Conservation (phyloP, 2,797 vertebrate genomes). For the Ceyx erithaca region DNA sequence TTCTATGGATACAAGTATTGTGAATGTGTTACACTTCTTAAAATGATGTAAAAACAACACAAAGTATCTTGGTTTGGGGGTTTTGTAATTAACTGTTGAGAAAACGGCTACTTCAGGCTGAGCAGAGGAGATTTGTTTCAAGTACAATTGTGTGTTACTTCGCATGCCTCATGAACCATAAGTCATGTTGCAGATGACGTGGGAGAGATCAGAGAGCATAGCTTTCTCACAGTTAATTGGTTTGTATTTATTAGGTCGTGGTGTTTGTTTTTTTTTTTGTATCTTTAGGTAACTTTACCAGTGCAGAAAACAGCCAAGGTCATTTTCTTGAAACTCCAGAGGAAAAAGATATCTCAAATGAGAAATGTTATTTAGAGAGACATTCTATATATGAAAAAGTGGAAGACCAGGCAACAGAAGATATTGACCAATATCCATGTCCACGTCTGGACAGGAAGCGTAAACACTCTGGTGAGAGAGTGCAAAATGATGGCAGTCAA, state of each 20-base stretch:
- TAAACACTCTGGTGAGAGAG: slow-evolving; percentile 82
- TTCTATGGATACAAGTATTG: slow-evolving; percentile 38
- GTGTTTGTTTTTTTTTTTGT: neutral
- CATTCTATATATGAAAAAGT: slow-evolving; percentile 73
- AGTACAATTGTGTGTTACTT: neutral
- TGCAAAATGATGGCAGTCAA: slow-evolving; percentile 80
- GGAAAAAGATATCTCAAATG: slow-evolving; percentile 73
- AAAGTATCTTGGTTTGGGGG: neutral
- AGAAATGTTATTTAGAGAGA: slow-evolving; percentile 77
- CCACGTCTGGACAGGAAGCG: slow-evolving; percentile 84
- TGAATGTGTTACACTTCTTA: slow-evolving; percentile 9
- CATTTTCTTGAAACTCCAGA: slow-evolving; percentile 73
- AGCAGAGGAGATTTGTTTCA: neutral
- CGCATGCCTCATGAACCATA: neutral
- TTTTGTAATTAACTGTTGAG: neutral
- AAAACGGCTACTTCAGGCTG: neutral
- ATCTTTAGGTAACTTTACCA: slow-evolving; percentile 74
- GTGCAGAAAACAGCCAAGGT: slow-evolving; percentile 70
- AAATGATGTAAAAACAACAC: neutral
- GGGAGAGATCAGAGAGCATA: neutral
- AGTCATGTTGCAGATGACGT: neutral
- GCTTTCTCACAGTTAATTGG: neutral
- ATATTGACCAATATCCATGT: slow-evolving; percentile 69
- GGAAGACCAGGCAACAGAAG: slow-evolving; percentile 68
- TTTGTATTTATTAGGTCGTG: slow-evolving; percentile 43